Evolutionary conservation across 2,888 invertebrate species (phyloP), one percentile per base, ranked within the genome.

Genomic region (Synergus gifuensis): DNA sequence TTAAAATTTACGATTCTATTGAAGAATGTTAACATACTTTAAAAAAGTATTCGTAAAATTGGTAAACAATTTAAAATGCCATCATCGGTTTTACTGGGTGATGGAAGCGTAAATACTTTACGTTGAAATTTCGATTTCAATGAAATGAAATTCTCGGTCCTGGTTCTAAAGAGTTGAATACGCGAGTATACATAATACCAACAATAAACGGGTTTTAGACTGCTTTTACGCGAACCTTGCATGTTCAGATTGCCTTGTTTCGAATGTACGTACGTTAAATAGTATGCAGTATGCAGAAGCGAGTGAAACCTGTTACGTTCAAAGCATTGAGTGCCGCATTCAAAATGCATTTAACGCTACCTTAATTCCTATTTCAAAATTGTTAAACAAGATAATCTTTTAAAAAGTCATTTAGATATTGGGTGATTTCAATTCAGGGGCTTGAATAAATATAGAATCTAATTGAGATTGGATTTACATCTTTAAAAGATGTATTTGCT

Each of bases 181-280:
- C 42, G 36, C 42, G 42, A 42, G 44, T 42, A 18, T n/a, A 18
- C 42, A 66, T 42, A 44, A 66, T 42, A 4, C 44, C 44, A 64
- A 66, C 66, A 66, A 66, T 66, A 44, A 66, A 66, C 66, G 66
- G 66, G 66, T 42, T 66, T 66, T 42, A 66, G 42, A 66, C 66
- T 66, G 42, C 44, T 40, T 66, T 66, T 66, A 66, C 66, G 44
- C 42, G 44, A 66, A 42, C 66, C 42, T 66, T 18, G 66, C 66
- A 66, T 66, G 66, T 66, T 64, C 42, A 66, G 44, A 16, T 66
- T 66, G 18, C 63, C 66, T 66, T 44, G 66, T 66, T 66, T 66
- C 18, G 42, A 66, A 66, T 66, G 66, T 42, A 66, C 44, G 66
- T 42, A 66, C 44, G 66, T 42, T 66, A 66, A 66, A 66, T 66